A percentile compares a stretch with the other conserved stretches of the same genome.
Conservation (phyloP, 1,140 invertebrate species). For the Listronotus oregonensis region DNA sequence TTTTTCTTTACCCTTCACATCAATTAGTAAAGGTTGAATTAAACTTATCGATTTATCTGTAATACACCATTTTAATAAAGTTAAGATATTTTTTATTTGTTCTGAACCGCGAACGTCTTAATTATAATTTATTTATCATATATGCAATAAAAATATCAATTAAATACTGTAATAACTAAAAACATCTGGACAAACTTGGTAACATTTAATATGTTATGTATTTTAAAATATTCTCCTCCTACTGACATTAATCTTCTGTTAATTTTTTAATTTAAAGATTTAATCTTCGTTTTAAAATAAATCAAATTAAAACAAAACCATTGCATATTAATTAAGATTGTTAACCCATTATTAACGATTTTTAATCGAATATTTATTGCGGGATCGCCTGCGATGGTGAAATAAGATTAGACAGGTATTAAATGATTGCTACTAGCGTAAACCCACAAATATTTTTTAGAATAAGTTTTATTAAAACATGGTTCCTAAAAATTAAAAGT, state of each 20-base stretch:
- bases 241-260: constrained; percentile 16
- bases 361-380: constrained; percentile 25
- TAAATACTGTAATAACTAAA: not conserved
- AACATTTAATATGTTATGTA: not conserved
- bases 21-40: too few species aligned
- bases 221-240: not conserved
- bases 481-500: too few species aligned
- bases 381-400: not conserved
- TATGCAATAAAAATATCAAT: too few species aligned
- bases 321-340: constrained; percentile 24
- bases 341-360: constrained; percentile 21
- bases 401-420: not conserved
- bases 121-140: too few species aligned
- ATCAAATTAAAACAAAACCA: constrained; percentile 28
- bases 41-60: too few species aligned
- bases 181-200: not conserved
- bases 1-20: too few species aligned
- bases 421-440: too few species aligned
- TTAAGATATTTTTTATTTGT: too few species aligned
- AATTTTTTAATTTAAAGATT: constrained; percentile 28
- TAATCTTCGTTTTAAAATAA: constrained; percentile 23
- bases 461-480: too few species aligned
- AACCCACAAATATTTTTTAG: too few species aligned
- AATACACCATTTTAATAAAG: too few species aligned
- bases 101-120: too few species aligned